phyloP scores from a whole-genome alignment of 2,888 invertebrate genomes.

The Tipula lateralis region DNA sequence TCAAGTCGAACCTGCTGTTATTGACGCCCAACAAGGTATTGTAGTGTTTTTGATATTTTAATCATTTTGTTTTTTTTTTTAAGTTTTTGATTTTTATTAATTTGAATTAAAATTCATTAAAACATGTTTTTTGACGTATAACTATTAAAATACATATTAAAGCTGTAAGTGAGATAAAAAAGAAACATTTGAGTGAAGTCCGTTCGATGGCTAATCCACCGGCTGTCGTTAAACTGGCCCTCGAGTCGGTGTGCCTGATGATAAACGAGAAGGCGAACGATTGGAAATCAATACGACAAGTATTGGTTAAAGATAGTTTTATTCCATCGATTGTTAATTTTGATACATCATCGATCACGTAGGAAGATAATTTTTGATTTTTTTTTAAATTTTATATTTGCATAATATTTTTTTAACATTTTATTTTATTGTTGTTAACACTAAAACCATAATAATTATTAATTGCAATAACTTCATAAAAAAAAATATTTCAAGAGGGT shows the following conservation, averaged over 20 bases:
- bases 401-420: constrained; percentile 5
- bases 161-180: constrained; percentile 95
- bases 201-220: constrained; percentile 94
- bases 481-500: neutral
- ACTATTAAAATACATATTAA: constrained; percentile 36
- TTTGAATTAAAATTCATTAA: constrained; percentile 33
- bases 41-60: neutral
- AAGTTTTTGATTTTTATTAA: constrained; percentile 31
- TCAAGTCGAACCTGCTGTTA: constrained; percentile 97
- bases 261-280: constrained; percentile 82
- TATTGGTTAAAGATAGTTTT: constrained; percentile 93
- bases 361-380: constrained; percentile 44
- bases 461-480: constrained; percentile 25
- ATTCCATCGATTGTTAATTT: constrained; percentile 92
- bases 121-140: neutral
- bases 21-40: constrained; percentile 94
- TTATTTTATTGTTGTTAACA: constrained; percentile 20
- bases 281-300: constrained; percentile 88
- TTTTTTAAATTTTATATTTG: neutral
- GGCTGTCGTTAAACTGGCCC: constrained; percentile 83
- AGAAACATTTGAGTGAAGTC: constrained; percentile 91
- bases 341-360: constrained; percentile 88
- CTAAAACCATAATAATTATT: constrained; percentile 20
- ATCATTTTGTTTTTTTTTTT: constrained; percentile 33
- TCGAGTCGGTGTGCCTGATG: constrained; percentile 90